Conservation (phyloP, 2,113 vertebrate species). For the Cebus imitator region DNA sequence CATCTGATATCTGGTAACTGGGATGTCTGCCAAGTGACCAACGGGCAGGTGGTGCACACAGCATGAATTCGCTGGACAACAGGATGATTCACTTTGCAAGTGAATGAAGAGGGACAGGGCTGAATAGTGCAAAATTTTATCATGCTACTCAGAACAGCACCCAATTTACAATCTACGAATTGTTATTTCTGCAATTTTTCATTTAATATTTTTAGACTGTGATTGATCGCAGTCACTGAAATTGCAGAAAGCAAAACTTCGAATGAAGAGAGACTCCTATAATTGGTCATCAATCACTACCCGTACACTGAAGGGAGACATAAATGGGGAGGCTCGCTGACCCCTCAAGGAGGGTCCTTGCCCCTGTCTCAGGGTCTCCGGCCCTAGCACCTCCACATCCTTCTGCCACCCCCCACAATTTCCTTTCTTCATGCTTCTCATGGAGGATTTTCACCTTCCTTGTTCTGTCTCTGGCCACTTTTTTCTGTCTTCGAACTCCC, state of each 20-base stretch:
- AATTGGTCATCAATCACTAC: too few species aligned
- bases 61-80: background rate
- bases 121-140: too few species aligned
- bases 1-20: background rate
- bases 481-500: background rate
- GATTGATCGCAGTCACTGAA: too few species aligned
- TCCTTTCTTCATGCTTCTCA: background rate
- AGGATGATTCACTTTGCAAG: background rate
- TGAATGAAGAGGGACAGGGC: too few species aligned
- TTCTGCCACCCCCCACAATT: background rate
- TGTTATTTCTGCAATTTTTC: too few species aligned
- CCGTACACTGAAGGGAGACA: background rate
- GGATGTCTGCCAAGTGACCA: background rate
- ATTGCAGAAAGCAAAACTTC: too few species aligned
- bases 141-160: too few species aligned
- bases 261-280: too few species aligned
- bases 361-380: background rate
- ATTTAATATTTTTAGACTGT: too few species aligned
- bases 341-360: background rate
- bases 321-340: background rate
- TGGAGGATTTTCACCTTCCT: background rate
- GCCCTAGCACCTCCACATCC: background rate
- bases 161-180: too few species aligned
- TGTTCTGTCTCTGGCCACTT: background rate
- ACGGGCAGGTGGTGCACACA: accelerated